phyloP scores from a whole-genome alignment of 1,140 invertebrate species.

The Orius laevigatus region DNA sequence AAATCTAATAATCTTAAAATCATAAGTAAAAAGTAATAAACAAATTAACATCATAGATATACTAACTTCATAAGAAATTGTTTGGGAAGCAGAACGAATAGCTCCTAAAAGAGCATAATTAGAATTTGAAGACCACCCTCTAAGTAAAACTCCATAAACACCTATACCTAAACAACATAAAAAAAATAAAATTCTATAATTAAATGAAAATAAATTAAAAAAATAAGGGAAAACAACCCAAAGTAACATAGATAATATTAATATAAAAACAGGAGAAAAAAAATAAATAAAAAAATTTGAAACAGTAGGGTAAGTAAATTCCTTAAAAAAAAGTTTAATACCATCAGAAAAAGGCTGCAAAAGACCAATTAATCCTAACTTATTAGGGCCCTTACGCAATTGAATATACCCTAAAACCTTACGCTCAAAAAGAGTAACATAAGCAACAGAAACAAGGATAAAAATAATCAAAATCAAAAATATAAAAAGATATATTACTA shows the following conservation, averaged over 20 bases:
- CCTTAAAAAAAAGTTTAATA: constrained; percentile 46
- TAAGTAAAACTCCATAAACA: too few species aligned
- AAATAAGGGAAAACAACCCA: too few species aligned
- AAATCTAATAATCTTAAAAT: constrained; percentile 27
- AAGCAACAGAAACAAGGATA: constrained; percentile 30
- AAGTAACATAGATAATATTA: too few species aligned
- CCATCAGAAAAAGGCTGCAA: too few species aligned
- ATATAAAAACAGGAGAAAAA: too few species aligned
- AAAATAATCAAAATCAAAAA: too few species aligned
- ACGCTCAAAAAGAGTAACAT: constrained; percentile 49
- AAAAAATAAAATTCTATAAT: too few species aligned
- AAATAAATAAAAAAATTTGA: too few species aligned
- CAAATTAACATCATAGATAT: constrained; percentile 37
- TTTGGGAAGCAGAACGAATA: constrained; percentile 42
- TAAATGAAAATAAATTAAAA: too few species aligned
- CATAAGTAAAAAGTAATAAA: constrained; percentile 28
- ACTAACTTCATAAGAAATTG: constrained; percentile 50
- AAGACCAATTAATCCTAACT: too few species aligned
- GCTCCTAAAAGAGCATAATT: constrained; percentile 45
- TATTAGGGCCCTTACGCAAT: constrained; percentile 52
- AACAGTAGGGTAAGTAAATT: too few species aligned
- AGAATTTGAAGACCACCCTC: constrained; percentile 48
- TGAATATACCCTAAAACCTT: constrained; percentile 49
- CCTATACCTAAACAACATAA: too few species aligned
- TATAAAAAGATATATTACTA: not conserved